Conservation (phyloP, 2,888 invertebrate species). For the Nasonovia ribisnigri region DNA sequence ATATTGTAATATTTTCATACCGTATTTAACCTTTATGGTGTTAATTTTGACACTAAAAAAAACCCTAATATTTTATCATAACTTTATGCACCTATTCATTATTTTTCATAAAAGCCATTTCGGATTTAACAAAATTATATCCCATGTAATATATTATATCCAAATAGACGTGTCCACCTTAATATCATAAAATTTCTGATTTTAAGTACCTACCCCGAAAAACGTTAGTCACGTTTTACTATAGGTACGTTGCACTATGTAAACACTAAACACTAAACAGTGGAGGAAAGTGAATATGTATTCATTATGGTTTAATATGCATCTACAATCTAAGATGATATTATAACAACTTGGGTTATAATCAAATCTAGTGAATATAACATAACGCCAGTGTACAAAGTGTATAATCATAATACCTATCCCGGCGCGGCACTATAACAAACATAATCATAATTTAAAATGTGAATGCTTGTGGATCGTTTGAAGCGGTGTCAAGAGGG, state of each 20-base stretch:
- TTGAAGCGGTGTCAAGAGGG: not conserved
- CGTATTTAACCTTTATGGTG: constrained; percentile 2
- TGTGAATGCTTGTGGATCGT: not conserved
- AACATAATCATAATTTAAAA: not conserved
- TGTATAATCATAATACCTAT: not conserved
- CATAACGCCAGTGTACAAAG: not conserved
- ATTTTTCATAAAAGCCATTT: not conserved
- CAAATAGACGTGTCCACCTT: not conserved
- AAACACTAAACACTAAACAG: not conserved
- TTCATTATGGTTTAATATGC: not conserved
- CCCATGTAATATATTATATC: not conserved
- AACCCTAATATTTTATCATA: not conserved
- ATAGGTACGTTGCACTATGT: not conserved
- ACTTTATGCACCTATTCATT: not conserved
- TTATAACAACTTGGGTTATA: not conserved
- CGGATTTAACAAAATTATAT: not conserved
- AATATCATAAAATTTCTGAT: not conserved
- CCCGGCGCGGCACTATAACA: not conserved
- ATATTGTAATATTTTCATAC: constrained; percentile 3
- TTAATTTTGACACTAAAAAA: not conserved
- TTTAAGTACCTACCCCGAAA: not conserved
- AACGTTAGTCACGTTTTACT: not conserved
- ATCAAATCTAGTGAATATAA: not conserved
- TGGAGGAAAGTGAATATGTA: not conserved
- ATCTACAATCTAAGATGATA: not conserved